phyloP scores from a whole-genome alignment of 2,113 vertebrate species.

The Eudyptes chrysolophus region DNA sequence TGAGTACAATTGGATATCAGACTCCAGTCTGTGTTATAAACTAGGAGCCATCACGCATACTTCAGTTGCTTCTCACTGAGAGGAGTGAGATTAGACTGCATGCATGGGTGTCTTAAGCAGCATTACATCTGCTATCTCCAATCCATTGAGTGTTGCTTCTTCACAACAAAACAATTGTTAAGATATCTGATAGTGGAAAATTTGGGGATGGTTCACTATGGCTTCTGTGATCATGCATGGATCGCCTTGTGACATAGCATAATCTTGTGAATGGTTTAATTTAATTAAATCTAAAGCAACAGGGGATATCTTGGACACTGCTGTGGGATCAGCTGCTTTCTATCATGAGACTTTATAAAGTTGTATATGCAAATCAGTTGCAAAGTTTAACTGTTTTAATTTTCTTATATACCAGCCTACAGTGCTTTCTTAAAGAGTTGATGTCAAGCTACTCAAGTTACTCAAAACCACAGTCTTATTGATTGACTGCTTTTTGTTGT shows the following conservation, averaged over 20 bases:
- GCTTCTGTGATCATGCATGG: background rate
- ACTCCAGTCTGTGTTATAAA: background rate
- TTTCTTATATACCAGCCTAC: background rate
- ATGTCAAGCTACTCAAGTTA: background rate
- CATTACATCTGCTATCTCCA: background rate
- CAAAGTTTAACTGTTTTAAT: background rate
- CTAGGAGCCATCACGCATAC: background rate
- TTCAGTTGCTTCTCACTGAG: background rate
- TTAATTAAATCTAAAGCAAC: background rate
- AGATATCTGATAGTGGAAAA: background rate
- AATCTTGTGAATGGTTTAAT: background rate
- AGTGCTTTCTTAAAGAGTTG: background rate
- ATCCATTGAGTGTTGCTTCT: background rate
- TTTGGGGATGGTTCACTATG: background rate
- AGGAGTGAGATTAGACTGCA: background rate
- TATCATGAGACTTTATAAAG: background rate
- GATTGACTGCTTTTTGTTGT: background rate
- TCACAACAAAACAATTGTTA: background rate
- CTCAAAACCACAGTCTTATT: background rate
- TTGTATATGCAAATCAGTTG: background rate
- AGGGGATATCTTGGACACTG: background rate
- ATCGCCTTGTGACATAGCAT: background rate
- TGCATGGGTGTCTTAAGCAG: background rate
- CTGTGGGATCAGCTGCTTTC: background rate
- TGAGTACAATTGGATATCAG: constrained; percentile 1